Base-by-base conservation (phyloP, 53 echinoderm and acorn worm species). In the Holothuria scabra region DNA sequence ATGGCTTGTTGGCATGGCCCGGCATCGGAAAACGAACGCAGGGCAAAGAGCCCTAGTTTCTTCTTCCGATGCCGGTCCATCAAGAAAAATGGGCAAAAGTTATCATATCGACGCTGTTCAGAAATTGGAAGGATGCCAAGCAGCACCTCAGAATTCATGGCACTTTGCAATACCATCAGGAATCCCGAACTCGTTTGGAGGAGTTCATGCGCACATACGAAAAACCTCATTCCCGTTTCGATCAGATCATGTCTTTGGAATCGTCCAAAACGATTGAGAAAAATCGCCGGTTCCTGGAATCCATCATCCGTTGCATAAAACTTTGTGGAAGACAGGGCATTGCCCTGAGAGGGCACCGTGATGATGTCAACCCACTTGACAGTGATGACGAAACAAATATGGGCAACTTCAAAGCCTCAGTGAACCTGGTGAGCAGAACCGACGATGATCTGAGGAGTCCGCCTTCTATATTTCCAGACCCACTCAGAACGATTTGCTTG, bases 331-430 rank as follows among this genome's bases (percentile, higher is more conserved):
- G 88, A 48, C 88, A 84, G 55, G 84, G 88, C 19, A 65, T 60
- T 13, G 64, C 74, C 44, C 76, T 84, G 56, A 20, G 84, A 24
- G 84, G 88, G 13, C 88, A 88, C 66, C 61, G 76, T 9, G 88
- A 88, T 81, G 88, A 88, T 31, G 8, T 18, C 16, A 33, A 29
- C 1, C 14, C 52, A 21, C 31, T 18, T 1, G 55, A 37, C 19
- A 67, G 33, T 67, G 38, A 67, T 67, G 68, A 26, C 68, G 34
- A 67, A 33, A 12, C 52, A 23, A 89, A 89, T 68, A 65, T 67
- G 62, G 85, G 89, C 26, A 89, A 89, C 35, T 85, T 85, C 74
- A 89, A 79, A 34, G 89, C 80, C 5, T 44, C 85, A 19, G 32
- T 89, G 9, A 23, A 49, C 11, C 59, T 89, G 14, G 38, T 37